These are phyloP conservation scores for Polyommatus iphigenia DNA, from an alignment of 2,888 invertebrate genomes.

Conservation along the genomic window DNA sequence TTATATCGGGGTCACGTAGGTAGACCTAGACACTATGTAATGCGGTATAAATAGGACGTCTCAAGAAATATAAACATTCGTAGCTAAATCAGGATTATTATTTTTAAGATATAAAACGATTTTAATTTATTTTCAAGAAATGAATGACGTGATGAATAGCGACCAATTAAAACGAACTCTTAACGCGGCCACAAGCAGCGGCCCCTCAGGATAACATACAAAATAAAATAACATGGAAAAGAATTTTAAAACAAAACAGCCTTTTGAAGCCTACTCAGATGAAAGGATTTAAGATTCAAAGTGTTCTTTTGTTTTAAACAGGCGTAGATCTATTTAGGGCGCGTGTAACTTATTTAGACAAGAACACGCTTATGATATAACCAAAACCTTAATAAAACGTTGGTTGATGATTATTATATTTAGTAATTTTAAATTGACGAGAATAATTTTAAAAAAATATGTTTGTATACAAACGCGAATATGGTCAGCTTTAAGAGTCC, in stretches of 20 bases:
- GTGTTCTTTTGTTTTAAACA: conserved; percentile 14
- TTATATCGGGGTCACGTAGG: background rate
- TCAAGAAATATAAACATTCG: background rate
- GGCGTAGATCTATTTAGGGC: background rate
- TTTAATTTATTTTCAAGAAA: background rate
- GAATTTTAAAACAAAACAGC: conserved; percentile 3
- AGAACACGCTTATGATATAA: background rate
- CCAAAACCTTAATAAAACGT: background rate
- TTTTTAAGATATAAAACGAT: conserved; percentile 44
- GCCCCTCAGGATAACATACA: conserved; percentile 12
- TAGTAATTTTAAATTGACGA: no score
- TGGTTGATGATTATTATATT: background rate
- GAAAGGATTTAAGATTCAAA: conserved; percentile 17
- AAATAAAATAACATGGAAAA: conserved; percentile 11
- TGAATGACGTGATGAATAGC: conserved; percentile 43
- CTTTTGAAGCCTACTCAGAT: conserved; percentile 21
- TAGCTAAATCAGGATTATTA: conserved; percentile 1
- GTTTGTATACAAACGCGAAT: no score
- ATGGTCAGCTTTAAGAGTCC: no score
- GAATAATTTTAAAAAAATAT: no score
- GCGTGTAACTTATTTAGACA: conserved; percentile 4
- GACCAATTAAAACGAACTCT: conserved; percentile 32
- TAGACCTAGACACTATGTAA: background rate
- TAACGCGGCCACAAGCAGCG: conserved; percentile 7
- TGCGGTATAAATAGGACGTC: background rate